Evolutionary conservation across 2,797 vertebrate species (phyloP), one percentile per base, ranked within the genome.

Genomic region (Falco rusticolus): DNA sequence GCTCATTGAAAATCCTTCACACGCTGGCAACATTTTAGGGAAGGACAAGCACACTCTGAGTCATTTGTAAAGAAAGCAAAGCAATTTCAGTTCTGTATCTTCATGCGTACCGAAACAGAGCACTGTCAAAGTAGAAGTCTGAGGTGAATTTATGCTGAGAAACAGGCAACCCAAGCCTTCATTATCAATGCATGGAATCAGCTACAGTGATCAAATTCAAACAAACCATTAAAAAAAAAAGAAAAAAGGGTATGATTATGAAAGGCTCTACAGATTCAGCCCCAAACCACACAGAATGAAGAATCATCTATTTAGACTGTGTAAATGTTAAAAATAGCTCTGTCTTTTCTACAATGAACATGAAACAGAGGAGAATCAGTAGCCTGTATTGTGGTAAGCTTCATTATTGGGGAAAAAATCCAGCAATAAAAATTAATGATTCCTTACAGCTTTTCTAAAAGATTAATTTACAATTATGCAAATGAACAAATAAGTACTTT

Each of bases 1-100:
- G 98, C 98, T 98, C 98, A 98, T 96, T 98, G 98, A 98, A 98
- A 98, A 98, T 98, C 98, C 98, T 98, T 98, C 97, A 98, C 98
- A 98, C 94, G 97, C 98, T 98, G 98, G 97, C 98, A 98, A 98
- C 98, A 98, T 98, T 98, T 98, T 98, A 98, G 98, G 98, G 97
- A 98, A 98, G 98, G 98, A 98, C 98, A 97, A 98, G 97, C 97
- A 97, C 97, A 95, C 97, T 97, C 98, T 97, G 98, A 98, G 97
- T 98, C 98, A 98, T 98, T 98, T 98, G 97, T 98, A 98, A 98
- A 98, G 98, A 98, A 98, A 98, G 98, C 98, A 97, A 97, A 98
- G 98, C 98, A 98, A 98, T 98, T 98, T 98, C 97, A 97, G 97
- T 98, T 97, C 97, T 96, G 91, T 96, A 98, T 98, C 98, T 98